Percentiles rank a stretch among this genome's conserved stretches.
phyloP scores from a whole-genome alignment of 1,140 invertebrate genomes.

The Ceratina calcarata region DNA sequence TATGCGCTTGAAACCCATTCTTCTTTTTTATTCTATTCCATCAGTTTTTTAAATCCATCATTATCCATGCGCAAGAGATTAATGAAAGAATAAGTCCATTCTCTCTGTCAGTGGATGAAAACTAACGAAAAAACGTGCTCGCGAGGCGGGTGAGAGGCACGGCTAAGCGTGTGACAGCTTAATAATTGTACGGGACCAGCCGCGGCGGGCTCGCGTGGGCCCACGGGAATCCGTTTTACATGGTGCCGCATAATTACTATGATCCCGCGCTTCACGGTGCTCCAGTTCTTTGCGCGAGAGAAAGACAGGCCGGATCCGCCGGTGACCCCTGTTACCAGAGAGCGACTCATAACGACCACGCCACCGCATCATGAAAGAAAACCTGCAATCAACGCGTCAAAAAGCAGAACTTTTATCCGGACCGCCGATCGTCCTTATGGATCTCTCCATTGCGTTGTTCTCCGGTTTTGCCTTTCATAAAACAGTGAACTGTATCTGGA shows the following conservation, averaged over 20 bases:
- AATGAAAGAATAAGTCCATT: background rate
- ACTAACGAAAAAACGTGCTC: conserved; percentile 29
- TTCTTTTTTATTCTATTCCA: too few species aligned
- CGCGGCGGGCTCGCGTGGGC: conserved; percentile 47
- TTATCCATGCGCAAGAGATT: background rate
- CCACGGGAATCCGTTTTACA: conserved; percentile 69
- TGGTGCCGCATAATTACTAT: conserved; percentile 72
- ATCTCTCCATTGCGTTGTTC: conserved; percentile 24
- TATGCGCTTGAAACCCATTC: too few species aligned
- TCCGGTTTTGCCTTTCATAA: conserved; percentile 17
- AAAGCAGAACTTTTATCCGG: conserved; percentile 65
- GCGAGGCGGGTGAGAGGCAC: conserved; percentile 37
- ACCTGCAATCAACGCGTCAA: conserved; percentile 70
- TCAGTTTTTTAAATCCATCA: too few species aligned
- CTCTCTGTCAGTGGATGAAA: background rate
- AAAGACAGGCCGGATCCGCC: conserved; percentile 36
- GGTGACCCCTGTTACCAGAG: conserved; percentile 39
- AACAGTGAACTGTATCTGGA: conserved; percentile 21
- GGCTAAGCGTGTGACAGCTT: conserved; percentile 64
- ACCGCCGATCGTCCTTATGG: conserved; percentile 28
- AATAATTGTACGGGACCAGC: conserved; percentile 61
- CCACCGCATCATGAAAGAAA: conserved; percentile 60
- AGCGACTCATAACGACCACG: conserved; percentile 50
- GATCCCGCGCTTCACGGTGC: conserved; percentile 68
- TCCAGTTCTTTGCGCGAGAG: conserved; percentile 65